Base-by-base conservation (phyloP, 1,140 invertebrate genomes). In the Trachymyrmex septentrionalis region DNA sequence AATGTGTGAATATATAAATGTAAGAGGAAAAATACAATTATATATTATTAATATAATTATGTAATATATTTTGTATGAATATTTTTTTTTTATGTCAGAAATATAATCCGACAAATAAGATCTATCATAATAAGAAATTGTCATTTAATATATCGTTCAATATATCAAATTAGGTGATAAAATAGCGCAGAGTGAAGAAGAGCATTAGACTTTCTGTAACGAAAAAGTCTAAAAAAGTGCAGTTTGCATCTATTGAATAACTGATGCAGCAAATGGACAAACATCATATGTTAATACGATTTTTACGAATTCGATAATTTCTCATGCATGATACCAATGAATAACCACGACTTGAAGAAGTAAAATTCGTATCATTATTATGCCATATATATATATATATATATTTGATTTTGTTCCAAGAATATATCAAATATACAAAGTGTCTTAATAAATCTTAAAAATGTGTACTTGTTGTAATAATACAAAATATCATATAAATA, bases 71-170 rank as follows among this genome's bases (percentile, higher is more conserved):
- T 3, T n/a, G 10, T 0, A 75, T 16, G 4, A 76, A 63, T 77
- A 59, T 24, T 24, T 24, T 77, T 59, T 61, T 14, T 76, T 76
- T 30, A 44, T 38, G 21, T 76, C 55, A 76, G 57, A 77, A 77
- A 10, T 27, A 6, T 27, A 76, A 61, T 76, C 73, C 44, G 21
- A 76, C 21, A 55, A 53, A 50, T 53, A 73, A 55, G 2, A 21
- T 24, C 30, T 7, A 14, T 72, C 21, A 30, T 72, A 38, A 48
- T 69, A 69, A 69, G 5, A 38, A 59, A 76, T 55, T 76, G 21
- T 24, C 30, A 44, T 50, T 27, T 63, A 78, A 50, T 64, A 63
- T 6, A 38, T 38, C 34, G 12, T 78, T 78, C 38, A 30, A 64
- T 30, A 19, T 78, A 77, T 38, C 34, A 64, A 76, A 24, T 57